phyloP scores from a whole-genome alignment of 2,888 invertebrate species.

The Tolmerus cingulatus region DNA sequence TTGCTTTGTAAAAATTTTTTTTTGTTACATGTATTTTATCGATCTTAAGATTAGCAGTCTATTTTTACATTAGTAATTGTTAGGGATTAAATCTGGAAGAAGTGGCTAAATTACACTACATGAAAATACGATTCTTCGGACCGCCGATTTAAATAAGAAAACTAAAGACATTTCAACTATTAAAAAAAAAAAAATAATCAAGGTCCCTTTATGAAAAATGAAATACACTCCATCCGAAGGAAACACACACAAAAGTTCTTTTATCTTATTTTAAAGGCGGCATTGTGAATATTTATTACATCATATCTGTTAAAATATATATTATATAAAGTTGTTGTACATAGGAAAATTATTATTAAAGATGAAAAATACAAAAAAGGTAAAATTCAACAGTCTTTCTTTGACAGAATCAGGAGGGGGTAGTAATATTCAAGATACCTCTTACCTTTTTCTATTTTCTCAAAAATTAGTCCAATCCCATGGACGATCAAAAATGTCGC shows the following conservation, averaged over 20 bases:
- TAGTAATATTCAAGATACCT: no score
- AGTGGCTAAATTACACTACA: no score
- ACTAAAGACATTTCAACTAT: not conserved
- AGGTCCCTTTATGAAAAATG: no score
- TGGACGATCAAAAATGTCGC: no score
- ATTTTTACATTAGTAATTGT: no score
- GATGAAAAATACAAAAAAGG: not conserved
- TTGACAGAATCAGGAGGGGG: not conserved
- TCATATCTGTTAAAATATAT: not conserved
- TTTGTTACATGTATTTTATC: not conserved
- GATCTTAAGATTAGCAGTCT: not conserved
- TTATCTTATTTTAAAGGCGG: not conserved
- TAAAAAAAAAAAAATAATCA: no score
- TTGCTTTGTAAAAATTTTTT: not conserved
- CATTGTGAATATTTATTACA: not conserved
- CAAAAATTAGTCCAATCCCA: no score
- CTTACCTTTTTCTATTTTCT: no score
- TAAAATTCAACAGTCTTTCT: not conserved
- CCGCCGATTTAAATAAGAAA: not conserved
- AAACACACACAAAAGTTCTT: not conserved
- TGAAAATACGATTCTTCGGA: not conserved
- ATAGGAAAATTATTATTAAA: not conserved
- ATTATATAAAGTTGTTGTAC: not conserved
- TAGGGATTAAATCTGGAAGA: no score
- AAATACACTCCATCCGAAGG: no score